A percentile compares a stretch with the other conserved stretches of the same genome.
These are phyloP conservation scores for Lophotis ruficrista DNA, from an alignment of 2,113 vertebrate species.

Conservation along the genomic window DNA sequence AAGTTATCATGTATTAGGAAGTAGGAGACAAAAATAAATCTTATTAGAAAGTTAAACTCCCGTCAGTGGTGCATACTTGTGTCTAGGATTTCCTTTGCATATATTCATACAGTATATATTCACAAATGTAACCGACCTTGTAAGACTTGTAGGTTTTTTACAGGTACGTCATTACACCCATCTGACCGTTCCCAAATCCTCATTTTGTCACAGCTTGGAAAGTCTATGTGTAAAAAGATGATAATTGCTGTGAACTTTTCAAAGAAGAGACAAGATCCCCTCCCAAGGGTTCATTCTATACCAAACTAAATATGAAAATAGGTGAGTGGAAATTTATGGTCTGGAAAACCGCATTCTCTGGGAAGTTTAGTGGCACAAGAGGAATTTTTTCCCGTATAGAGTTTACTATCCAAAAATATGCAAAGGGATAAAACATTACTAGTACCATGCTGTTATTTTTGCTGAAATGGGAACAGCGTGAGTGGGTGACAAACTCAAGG, in stretches of 20 bases:
- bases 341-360: background rate
- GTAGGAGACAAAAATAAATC: background rate
- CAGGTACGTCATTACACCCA: background rate
- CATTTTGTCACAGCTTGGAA: background rate
- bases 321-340: background rate
- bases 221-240: background rate
- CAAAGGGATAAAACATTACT: background rate
- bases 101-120: background rate
- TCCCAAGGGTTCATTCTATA: background rate
- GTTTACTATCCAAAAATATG: background rate
- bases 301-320: background rate
- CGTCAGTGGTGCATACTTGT: background rate
- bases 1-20: background rate
- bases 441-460: background rate
- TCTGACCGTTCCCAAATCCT: background rate
- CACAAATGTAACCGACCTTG: background rate
- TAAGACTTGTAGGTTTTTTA: background rate
- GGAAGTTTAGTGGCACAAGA: background rate
- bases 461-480: background rate
- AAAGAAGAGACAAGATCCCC: background rate
- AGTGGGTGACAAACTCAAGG: background rate
- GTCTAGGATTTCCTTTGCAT: background rate
- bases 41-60: background rate
- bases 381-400: background rate
- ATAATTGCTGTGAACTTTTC: background rate